Evolutionary conservation across 2,888 invertebrate genomes (phyloP).

Genomic region (Drosophila suboccidentalis): DNA sequence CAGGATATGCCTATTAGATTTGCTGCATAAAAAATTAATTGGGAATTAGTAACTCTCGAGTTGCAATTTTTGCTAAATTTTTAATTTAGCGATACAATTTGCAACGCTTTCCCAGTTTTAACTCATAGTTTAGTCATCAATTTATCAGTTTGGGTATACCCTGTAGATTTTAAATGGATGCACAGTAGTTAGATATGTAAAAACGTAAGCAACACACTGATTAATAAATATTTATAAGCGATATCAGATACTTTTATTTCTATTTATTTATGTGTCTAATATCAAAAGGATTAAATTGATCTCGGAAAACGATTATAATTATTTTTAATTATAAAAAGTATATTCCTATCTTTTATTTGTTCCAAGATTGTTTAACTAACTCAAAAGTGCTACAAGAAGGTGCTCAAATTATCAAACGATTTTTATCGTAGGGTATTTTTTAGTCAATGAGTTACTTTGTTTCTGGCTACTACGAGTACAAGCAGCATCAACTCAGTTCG

Average conservation of each 20-base stretch:
- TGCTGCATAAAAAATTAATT: slow-evolving; percentile 6
- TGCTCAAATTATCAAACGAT: neutral
- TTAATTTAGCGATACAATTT: slow-evolving; percentile 46
- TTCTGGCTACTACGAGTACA: slow-evolving; percentile 5
- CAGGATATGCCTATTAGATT: slow-evolving; percentile 2
- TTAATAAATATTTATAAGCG: neutral
- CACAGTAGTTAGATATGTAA: no score
- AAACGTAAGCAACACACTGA: no score
- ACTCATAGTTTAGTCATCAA: slow-evolving; percentile 22
- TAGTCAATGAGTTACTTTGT: neutral
- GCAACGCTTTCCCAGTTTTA: slow-evolving; percentile 51
- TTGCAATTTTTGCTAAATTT: slow-evolving; percentile 36
- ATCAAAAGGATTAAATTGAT: no score
- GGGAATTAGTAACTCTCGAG: slow-evolving; percentile 1
- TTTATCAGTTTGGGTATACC: slow-evolving; percentile 14
- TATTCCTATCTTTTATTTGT: no score
- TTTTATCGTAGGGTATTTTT: neutral
- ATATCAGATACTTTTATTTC: neutral
- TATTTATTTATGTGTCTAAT: no score
- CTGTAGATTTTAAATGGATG: neutral
- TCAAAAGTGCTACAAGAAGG: no score
- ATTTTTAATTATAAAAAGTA: no score
- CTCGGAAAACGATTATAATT: no score
- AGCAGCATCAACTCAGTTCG: slow-evolving; percentile 28
- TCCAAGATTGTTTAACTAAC: no score